Evolutionary conservation across 2,888 invertebrate genomes (phyloP).

Genomic region (Ellobium chinense): DNA sequence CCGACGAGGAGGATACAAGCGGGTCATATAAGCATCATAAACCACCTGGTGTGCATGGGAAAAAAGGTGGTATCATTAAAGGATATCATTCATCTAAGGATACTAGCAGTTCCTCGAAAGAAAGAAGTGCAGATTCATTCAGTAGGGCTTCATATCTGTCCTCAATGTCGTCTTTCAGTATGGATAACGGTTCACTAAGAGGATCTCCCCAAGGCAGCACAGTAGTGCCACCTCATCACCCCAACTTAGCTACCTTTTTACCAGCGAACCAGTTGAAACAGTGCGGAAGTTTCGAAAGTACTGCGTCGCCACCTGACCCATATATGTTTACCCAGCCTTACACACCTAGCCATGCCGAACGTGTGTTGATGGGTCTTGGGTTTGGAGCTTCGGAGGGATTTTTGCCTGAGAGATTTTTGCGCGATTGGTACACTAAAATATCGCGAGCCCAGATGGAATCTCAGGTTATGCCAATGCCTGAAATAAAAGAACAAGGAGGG

Average conservation of each 20-base stretch:
- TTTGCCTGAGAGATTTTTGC: conserved; percentile 72
- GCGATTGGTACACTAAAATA: conserved; percentile 71
- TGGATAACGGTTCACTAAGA: conserved; percentile 32
- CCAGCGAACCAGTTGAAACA: background rate
- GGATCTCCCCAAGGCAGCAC: background rate
- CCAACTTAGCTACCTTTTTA: conserved; percentile 32
- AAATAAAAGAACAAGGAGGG: background rate
- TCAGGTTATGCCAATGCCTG: background rate
- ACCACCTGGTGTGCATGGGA: background rate
- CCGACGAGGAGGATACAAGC: conserved; percentile 62
- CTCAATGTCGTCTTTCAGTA: conserved; percentile 29
- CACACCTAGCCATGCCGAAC: conserved; percentile 55
- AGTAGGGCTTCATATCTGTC: conserved; percentile 20
- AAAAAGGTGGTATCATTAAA: background rate
- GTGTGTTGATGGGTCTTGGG: conserved; percentile 68
- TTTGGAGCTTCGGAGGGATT: conserved; percentile 64
- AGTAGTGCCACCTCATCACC: background rate
- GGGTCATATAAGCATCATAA: background rate
- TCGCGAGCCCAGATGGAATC: conserved; percentile 51
- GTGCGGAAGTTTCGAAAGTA: conserved; percentile 36
- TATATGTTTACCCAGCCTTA: conserved; percentile 37
- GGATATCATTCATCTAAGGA: conserved; percentile 15
- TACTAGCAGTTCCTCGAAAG: conserved; percentile 7
- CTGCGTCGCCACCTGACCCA: conserved; percentile 21
- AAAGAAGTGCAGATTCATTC: background rate